A percentile compares a stretch with the other conserved stretches of the same genome.
These are phyloP conservation scores for Bufo bufo DNA, from an alignment of 2,113 vertebrate genomes.

Conservation along the genomic window DNA sequence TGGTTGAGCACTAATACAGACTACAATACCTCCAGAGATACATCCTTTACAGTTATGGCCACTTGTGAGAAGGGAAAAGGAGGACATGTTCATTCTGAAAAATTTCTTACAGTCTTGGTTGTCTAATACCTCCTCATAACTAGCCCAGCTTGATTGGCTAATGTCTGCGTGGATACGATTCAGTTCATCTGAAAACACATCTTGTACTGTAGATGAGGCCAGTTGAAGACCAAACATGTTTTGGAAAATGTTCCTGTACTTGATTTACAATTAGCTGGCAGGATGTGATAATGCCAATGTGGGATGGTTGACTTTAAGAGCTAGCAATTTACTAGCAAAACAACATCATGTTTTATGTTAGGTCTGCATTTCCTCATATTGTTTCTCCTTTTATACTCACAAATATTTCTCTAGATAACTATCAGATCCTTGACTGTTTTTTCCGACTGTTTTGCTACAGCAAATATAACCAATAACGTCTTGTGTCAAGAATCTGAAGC, in stretches of 20 bases:
- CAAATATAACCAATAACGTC: neutral
- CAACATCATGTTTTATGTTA: slow-evolving; percentile 33
- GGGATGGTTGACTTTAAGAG: neutral
- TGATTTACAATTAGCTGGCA: slow-evolving; percentile 22
- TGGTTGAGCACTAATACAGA: too few species aligned
- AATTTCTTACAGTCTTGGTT: neutral
- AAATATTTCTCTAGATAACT: slow-evolving; percentile 40
- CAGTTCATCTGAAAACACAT: neutral
- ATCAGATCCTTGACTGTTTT: slow-evolving; percentile 19
- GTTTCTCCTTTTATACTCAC: neutral
- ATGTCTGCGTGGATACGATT: neutral
- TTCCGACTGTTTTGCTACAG: slow-evolving; percentile 4
- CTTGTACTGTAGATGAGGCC: neutral
- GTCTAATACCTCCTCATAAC: neutral
- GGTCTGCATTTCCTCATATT: slow-evolving; percentile 36
- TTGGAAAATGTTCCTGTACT: neutral
- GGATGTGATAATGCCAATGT: slow-evolving; percentile 23
- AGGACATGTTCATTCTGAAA: too few species aligned
- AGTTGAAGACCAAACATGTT: neutral
- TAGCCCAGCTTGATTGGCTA: neutral
- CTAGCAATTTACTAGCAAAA: slow-evolving; percentile 3
- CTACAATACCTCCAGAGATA: too few species aligned
- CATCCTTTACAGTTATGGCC: too few species aligned
- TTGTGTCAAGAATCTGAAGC: neutral
- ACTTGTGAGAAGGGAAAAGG: too few species aligned